Percentiles rank a stretch among this genome's conserved stretches.
Conservation (phyloP, 2,113 vertebrate species). For the Donacobius atricapilla region DNA sequence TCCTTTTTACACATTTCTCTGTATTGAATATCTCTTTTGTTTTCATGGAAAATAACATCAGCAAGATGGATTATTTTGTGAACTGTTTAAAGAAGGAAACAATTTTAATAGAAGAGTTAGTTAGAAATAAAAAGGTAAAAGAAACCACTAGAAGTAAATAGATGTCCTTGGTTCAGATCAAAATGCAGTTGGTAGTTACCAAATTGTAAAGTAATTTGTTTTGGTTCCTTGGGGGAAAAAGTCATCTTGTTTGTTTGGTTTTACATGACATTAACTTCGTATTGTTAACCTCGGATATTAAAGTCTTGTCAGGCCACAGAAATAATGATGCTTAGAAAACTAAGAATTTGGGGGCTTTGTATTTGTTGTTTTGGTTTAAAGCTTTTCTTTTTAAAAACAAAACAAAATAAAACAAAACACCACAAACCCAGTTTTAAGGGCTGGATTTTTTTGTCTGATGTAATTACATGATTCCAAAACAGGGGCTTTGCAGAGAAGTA, state of each 20-base stretch:
- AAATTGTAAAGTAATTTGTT: not conserved
- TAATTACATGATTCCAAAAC: constrained; percentile 2
- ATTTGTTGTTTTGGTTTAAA: constrained; percentile 1
- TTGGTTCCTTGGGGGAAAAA: not conserved
- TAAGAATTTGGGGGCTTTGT: not conserved
- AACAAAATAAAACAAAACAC: not conserved
- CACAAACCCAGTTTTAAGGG: not conserved
- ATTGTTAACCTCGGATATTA: not conserved
- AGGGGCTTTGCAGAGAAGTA: not conserved
- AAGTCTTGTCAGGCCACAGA: not conserved
- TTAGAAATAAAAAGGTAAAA: not conserved
- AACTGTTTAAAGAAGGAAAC: not conserved
- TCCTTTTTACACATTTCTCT: not conserved
- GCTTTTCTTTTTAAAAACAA: not conserved
- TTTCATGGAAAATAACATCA: not conserved
- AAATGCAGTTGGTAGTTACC: not conserved
- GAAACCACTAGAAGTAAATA: not conserved
- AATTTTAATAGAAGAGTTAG: not conserved
- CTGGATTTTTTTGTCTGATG: not conserved
- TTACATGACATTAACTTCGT: not conserved
- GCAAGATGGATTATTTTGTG: not conserved
- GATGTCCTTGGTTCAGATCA: not conserved
- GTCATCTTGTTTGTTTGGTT: not conserved
- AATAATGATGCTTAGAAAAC: not conserved
- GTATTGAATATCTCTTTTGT: not conserved